phyloP scores from a whole-genome alignment of 2,888 invertebrate genomes.

The Pomacea canaliculata region DNA sequence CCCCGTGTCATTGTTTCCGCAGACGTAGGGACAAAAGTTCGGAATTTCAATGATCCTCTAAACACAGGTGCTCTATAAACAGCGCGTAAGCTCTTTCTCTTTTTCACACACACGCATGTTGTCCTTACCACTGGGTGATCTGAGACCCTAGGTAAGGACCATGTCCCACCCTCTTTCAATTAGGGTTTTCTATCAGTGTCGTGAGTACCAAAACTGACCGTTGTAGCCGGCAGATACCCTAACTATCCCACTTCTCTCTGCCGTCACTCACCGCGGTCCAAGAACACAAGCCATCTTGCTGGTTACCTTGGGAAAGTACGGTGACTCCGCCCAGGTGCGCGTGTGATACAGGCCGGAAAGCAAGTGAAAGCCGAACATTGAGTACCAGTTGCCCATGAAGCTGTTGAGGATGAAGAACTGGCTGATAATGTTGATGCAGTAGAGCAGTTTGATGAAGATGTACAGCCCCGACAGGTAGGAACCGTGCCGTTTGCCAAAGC shows the following conservation, averaged over 20 bases:
- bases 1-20: too few species aligned
- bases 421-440: conserved; percentile 56
- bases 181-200: too few species aligned
- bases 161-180: too few species aligned
- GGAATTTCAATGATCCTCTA: too few species aligned
- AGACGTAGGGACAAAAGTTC: too few species aligned
- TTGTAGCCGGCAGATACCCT: too few species aligned
- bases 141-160: too few species aligned
- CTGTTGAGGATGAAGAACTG: conserved; percentile 55
- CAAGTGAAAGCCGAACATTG: conserved; percentile 52
- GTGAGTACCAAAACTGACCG: too few species aligned
- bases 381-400: conserved; percentile 49
- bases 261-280: too few species aligned
- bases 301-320: conserved; percentile 50
- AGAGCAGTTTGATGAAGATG: conserved; percentile 58
- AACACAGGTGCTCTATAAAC: too few species aligned
- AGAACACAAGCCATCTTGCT: not conserved
- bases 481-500: conserved; percentile 55
- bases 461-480: conserved; percentile 62
- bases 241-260: too few species aligned
- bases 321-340: conserved; percentile 47
- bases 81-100: not conserved
- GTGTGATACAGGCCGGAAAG: conserved; percentile 42
- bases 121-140: too few species aligned
- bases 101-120: not conserved